Conservation (phyloP, 2,888 invertebrate genomes). For the Cheilosia pagana region DNA sequence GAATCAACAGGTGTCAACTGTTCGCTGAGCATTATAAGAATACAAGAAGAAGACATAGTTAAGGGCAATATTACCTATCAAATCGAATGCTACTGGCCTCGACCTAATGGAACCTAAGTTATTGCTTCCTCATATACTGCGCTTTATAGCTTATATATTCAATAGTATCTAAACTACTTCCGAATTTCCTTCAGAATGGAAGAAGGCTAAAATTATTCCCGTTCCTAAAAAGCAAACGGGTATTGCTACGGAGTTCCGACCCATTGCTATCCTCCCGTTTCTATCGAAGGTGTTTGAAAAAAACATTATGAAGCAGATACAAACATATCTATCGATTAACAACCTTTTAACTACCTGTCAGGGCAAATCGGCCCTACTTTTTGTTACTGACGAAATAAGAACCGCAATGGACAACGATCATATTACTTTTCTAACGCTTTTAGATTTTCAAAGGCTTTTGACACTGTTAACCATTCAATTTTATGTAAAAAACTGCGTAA, state of each 20-base stretch:
- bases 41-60: too few relatives aligned
- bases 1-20: too few relatives aligned
- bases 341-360: neutral
- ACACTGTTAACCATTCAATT: too few relatives aligned
- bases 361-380: neutral
- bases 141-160: neutral
- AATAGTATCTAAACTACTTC: neutral
- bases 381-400: neutral
- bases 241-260: neutral
- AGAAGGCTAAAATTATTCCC: conserved; percentile 5
- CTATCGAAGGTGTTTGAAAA: conserved; percentile 8
- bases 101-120: too few relatives aligned
- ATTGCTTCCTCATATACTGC: neutral
- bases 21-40: too few relatives aligned
- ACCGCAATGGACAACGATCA: neutral
- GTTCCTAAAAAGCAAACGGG: conserved; percentile 1
- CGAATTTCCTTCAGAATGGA: neutral
- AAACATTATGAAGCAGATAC: neutral
- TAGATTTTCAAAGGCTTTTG: too few relatives aligned
- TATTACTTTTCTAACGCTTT: too few relatives aligned
- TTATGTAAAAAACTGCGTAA: too few relatives aligned
- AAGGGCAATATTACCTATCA: too few relatives aligned
- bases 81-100: too few relatives aligned
- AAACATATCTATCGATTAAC: neutral
- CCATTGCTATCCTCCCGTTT: conserved; percentile 2